Evolutionary conservation across 2,888 invertebrate species (phyloP).

Genomic region (Heliconius aoede): DNA sequence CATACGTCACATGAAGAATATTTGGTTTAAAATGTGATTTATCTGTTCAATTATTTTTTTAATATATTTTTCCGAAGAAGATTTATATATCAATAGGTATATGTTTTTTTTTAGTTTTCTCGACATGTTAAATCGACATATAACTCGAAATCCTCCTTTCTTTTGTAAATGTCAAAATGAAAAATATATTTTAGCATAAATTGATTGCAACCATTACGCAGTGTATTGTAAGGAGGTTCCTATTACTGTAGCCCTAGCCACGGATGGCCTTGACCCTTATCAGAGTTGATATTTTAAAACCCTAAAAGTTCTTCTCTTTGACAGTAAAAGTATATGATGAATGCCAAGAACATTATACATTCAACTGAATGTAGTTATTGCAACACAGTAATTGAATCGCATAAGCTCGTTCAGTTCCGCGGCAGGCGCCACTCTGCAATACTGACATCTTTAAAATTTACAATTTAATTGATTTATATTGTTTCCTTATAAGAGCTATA

Average conservation of each 20-base stretch:
- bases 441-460: conserved; percentile 18
- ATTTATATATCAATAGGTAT: not conserved
- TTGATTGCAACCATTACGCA: too few relatives aligned
- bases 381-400: conserved; percentile 8
- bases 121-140: too few relatives aligned
- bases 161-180: too few relatives aligned
- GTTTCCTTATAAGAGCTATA: conserved; percentile 5
- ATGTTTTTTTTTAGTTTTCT: too few relatives aligned
- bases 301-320: too few relatives aligned
- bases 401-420: conserved; percentile 11
- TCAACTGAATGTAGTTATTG: conserved; percentile 7
- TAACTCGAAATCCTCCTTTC: too few relatives aligned
- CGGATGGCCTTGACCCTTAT: too few relatives aligned
- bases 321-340: not conserved
- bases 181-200: too few relatives aligned
- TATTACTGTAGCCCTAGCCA: too few relatives aligned
- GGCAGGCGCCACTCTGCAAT: conserved; percentile 6
- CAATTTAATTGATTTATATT: conserved; percentile 12
- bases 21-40: not conserved
- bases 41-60: not conserved
- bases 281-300: too few relatives aligned
- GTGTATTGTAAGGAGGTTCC: too few relatives aligned
- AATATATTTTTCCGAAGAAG: not conserved
- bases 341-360: conserved; percentile 9
- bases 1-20: not conserved